Evolutionary conservation across 2,113 vertebrate genomes (phyloP).

Genomic region (Silurus glanis): DNA sequence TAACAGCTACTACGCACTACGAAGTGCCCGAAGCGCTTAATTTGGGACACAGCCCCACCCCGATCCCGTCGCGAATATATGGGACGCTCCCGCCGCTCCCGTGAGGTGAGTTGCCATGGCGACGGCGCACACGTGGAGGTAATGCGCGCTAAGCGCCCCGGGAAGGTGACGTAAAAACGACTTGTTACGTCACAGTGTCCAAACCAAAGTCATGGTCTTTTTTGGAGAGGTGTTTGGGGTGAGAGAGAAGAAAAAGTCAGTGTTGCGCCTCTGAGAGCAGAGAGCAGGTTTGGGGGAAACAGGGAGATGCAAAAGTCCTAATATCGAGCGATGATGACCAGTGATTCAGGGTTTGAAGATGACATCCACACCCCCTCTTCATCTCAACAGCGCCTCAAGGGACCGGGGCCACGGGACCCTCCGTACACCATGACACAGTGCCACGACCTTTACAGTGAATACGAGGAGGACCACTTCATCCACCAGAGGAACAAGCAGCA

Average conservation of each 20-base stretch:
- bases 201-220: conserved; percentile 1
- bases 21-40: background rate
- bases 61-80: background rate
- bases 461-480: conserved; percentile 82
- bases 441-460: conserved; percentile 76
- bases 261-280: background rate
- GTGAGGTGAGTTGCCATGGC: conserved; percentile 40
- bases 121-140: conserved; percentile 45
- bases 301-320: background rate
- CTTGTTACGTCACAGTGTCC: conserved; percentile 6
- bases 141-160: conserved; percentile 64
- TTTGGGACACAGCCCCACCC: background rate
- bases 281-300: background rate
- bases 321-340: conserved; percentile 45
- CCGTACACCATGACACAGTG: no score
- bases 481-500: conserved; percentile 78
- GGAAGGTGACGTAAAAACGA: conserved; percentile 52
- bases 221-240: no score
- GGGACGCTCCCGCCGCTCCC: conserved; percentile 18
- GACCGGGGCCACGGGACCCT: conserved; percentile 13
- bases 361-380: conserved; percentile 61
- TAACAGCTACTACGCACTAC: no score
- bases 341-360: conserved; percentile 80
- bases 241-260: background rate
- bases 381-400: background rate